Evolutionary conservation across 2,797 vertebrate genomes (phyloP).

Genomic region (Trematomus bernacchii): DNA sequence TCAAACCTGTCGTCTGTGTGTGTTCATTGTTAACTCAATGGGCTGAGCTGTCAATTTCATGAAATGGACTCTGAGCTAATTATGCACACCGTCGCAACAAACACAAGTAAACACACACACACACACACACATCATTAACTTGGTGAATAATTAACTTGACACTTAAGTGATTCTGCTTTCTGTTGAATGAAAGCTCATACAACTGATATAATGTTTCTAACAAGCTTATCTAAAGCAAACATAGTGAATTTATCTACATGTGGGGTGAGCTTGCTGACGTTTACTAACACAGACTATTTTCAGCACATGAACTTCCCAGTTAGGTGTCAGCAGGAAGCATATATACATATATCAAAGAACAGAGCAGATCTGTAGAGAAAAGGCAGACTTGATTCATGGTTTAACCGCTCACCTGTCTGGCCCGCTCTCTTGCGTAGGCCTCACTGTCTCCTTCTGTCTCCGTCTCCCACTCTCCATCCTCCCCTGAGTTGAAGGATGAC

Average conservation of each 20-base stretch:
- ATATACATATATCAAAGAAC: not conserved
- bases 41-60: conserved; percentile 50
- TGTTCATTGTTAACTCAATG: conserved; percentile 27
- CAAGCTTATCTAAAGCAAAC: conserved; percentile 53
- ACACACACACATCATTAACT: not conserved
- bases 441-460: conserved; percentile 96
- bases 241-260: conserved; percentile 13
- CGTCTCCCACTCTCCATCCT: conserved; percentile 90
- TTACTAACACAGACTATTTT: conserved; percentile 16
- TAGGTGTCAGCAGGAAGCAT: not conserved
- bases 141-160: conserved; percentile 65
- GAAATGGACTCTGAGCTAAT: conserved; percentile 72
- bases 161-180: conserved; percentile 10
- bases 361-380: not conserved
- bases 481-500: conserved; percentile 90
- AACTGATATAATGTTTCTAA: conserved; percentile 7
- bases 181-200: conserved; percentile 17
- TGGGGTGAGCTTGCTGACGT: conserved; percentile 1
- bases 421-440: conserved; percentile 89
- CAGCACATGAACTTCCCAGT: conserved; percentile 8
- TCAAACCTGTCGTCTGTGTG: conserved; percentile 31
- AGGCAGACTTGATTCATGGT: not conserved
- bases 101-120: not conserved
- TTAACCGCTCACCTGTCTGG: conserved; percentile 89
- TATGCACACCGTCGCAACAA: not conserved